These are phyloP conservation scores for Lampris megalopsis DNA, from an alignment of 2,113 vertebrate species.

Conservation along the genomic window DNA sequence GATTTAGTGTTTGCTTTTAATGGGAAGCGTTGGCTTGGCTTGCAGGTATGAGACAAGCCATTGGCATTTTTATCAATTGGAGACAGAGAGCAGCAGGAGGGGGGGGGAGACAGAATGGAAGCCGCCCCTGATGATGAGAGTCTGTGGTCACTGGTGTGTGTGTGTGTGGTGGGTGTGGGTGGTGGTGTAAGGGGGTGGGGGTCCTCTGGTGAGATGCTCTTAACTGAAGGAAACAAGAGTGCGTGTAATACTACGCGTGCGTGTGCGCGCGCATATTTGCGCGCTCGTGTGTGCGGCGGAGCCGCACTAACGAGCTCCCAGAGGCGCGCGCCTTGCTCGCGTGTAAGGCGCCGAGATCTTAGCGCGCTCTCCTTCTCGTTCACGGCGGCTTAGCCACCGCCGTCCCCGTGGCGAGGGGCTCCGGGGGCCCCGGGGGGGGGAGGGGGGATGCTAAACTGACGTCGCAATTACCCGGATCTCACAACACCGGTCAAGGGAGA, in stretches of 20 bases:
- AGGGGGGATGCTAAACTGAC: slow-evolving; percentile 62
- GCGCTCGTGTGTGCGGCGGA: slow-evolving; percentile 42
- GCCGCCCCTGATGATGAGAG: slow-evolving; percentile 36
- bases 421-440: background rate
- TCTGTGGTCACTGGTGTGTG: slow-evolving; percentile 14
- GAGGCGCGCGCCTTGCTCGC: slow-evolving; percentile 44
- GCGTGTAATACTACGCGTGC: background rate
- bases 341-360: slow-evolving; percentile 59
- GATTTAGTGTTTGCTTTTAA: slow-evolving; percentile 61
- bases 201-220: no score
- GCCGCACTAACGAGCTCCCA: slow-evolving; percentile 77
- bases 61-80: slow-evolving; percentile 38
- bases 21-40: slow-evolving; percentile 50
- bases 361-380: slow-evolving; percentile 57
- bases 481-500: slow-evolving; percentile 62
- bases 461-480: slow-evolving; percentile 76
- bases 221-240: no score
- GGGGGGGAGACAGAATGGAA: slow-evolving; percentile 18
- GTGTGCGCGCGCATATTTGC: background rate
- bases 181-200: background rate
- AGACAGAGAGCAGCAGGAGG: slow-evolving; percentile 27
- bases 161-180: slow-evolving; percentile 6
- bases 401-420: slow-evolving; percentile 56
- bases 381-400: slow-evolving; percentile 49
- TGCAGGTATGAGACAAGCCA: slow-evolving; percentile 36